phyloP scores from a whole-genome alignment of 2,113 vertebrate species.

The Solea senegalensis region DNA sequence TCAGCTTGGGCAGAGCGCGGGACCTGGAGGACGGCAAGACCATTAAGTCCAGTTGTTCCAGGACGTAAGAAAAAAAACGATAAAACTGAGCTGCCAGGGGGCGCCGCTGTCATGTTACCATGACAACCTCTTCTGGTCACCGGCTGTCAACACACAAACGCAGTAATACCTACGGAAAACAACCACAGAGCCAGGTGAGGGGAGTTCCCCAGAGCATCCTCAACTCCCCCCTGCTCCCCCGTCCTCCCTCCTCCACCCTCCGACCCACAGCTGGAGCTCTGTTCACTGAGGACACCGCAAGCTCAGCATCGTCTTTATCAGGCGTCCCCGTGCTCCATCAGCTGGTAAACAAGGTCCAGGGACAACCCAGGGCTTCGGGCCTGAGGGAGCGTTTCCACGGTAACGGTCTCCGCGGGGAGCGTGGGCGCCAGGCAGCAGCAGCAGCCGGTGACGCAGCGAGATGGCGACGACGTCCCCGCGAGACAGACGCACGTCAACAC shows the following conservation, averaged over 20 bases:
- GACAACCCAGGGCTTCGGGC: constrained; percentile 42
- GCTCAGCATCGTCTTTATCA: background rate
- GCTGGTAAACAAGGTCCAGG: constrained; percentile 78
- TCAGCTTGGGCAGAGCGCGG: constrained; percentile 89
- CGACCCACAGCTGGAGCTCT: background rate
- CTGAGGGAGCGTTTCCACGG: constrained; percentile 81
- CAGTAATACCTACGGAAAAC: constrained; percentile 86
- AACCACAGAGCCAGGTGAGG: constrained; percentile 84
- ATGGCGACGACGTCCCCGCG: too few relatives aligned
- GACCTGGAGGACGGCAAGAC: constrained; percentile 75
- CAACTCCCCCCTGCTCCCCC: constrained; percentile 52
- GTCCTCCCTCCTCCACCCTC: constrained; percentile 14
- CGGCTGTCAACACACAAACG: background rate
- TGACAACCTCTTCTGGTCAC: background rate
- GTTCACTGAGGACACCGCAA: background rate
- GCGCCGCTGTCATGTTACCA: too few relatives aligned
- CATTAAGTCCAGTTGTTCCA: background rate
- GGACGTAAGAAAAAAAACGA: too few relatives aligned
- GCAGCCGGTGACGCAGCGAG: constrained; percentile 53
- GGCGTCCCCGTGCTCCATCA: background rate
- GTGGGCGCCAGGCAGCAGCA: constrained; percentile 59
- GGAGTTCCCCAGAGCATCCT: constrained; percentile 85
- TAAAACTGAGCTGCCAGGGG: background rate
- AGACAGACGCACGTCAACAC: too few relatives aligned
- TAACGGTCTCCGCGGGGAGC: constrained; percentile 71